Evolutionary conservation across 2,113 vertebrate genomes (phyloP).

Genomic region (Plectropomus leopardus): DNA sequence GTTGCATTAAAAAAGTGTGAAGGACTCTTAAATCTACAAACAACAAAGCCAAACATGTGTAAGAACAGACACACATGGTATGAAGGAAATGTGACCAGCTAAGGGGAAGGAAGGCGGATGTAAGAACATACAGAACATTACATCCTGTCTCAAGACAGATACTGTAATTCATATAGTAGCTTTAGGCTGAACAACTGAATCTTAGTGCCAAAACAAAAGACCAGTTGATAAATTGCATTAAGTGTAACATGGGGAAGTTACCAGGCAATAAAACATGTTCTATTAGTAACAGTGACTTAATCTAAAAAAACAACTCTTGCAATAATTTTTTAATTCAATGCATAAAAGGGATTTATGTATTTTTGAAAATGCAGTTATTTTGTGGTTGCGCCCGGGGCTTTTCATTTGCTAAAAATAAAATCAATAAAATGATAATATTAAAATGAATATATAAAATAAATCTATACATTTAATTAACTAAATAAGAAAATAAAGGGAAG

Average conservation of each 20-base stretch:
- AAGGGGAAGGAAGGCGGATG: not conserved
- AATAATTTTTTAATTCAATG: not conserved
- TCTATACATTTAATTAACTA: no score
- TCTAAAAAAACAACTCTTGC: no score
- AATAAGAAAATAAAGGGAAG: no score
- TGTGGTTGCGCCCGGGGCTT: no score
- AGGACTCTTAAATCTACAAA: no score
- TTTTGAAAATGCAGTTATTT: no score
- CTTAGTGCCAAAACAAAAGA: not conserved
- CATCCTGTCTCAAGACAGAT: not conserved
- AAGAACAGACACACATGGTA: not conserved
- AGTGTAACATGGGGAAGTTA: not conserved
- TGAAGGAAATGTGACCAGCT: not conserved
- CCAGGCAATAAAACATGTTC: not conserved
- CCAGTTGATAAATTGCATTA: not conserved
- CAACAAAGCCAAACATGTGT: no score
- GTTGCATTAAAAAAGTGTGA: no score
- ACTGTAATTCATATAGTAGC: not conserved
- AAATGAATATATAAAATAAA: no score
- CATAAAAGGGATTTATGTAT: not conserved
- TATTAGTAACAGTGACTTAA: not conserved
- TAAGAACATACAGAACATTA: constrained; percentile 3
- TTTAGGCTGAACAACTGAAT: not conserved
- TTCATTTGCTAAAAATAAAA: no score
- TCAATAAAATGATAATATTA: no score